Evolutionary conservation across 2,113 vertebrate species (phyloP), one percentile per base, ranked within the genome.

Genomic region (Forbesichthys papilliferus): DNA sequence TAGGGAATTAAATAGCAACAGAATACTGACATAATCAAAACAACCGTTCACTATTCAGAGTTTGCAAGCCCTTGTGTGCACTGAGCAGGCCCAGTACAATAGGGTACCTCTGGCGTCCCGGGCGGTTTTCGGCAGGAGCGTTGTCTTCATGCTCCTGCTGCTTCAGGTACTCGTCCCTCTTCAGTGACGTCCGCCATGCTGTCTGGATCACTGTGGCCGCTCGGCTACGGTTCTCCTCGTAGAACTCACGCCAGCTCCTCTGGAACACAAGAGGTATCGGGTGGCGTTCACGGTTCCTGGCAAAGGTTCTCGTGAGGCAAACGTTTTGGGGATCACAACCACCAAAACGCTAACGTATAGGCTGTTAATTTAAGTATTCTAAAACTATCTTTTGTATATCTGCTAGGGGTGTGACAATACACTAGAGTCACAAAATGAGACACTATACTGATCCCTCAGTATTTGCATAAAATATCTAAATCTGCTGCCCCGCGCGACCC

Each of bases 241-340:
- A 75, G 56, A 92, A 93, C 46, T 89, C 91, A 2, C 95, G 93
- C 95, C 96, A 99, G 78, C 79, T 89, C 18, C 90, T 92, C 95
- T 97, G 71, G 68, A 79, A 79, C 4, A 73, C 3, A 64, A 69
- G 4, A 73, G 52, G 61, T 7, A 9, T 56, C 14, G 3, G 16
- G 54, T n/a, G 16, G 1, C 10, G 3, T 20, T 20, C 54, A 56
- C 16, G 4, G 4, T 20, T 7, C 2, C 8, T 56, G 36, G 36
- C 36, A 6, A 42, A 5, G 36, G 4, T 42, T 42, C 7, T 42
- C 36, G 7, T 8, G 36, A 42, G 36, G 36, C 36, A 42, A 42
- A 5, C 36, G 27, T 27, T 42, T 42, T 42, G 36, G 36, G 36
- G 27, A 27, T 42, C 36, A 42, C 36, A 42, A 42, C 36, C 36